A percentile compares a stretch with the other conserved stretches of the same genome.
Conservation (phyloP, 2,888 invertebrate genomes). For the Chymomyza amoena region DNA sequence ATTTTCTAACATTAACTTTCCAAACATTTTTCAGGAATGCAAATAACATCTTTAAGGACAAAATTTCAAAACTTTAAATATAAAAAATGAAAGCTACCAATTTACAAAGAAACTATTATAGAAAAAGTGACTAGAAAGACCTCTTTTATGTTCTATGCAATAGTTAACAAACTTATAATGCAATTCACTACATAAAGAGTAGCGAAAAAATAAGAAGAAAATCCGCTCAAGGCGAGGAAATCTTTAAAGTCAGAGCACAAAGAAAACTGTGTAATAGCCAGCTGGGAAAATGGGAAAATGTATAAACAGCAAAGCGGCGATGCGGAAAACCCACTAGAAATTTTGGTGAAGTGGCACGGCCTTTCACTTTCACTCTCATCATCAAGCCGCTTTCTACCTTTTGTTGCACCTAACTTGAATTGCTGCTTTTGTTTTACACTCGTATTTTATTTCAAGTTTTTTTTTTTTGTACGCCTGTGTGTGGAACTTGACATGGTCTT, state of each 20-base stretch:
- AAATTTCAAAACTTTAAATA: too few relatives aligned
- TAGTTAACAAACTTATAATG: not conserved
- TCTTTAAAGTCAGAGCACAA: not conserved
- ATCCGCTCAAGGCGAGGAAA: not conserved
- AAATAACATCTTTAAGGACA: too few relatives aligned
- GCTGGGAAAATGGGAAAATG: not conserved
- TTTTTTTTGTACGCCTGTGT: not conserved
- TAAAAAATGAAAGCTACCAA: too few relatives aligned
- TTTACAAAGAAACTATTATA: too few relatives aligned
- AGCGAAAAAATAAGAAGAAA: not conserved
- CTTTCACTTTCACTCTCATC: not conserved
- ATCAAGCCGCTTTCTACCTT: not conserved
- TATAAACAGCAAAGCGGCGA: not conserved
- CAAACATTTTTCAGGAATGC: too few relatives aligned
- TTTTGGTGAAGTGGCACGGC: conserved; percentile 8
- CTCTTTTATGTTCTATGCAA: too few relatives aligned
- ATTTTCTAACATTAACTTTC: too few relatives aligned
- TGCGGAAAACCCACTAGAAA: conserved; percentile 12
- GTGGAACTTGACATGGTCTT: not conserved
- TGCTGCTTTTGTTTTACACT: not conserved
- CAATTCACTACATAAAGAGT: not conserved
- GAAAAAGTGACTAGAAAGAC: too few relatives aligned
- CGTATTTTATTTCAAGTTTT: not conserved
- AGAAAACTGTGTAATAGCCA: not conserved
- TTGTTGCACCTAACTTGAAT: not conserved